These are phyloP conservation scores for Oryzias celebensis DNA, from an alignment of 2,113 vertebrate species.

Conservation along the genomic window DNA sequence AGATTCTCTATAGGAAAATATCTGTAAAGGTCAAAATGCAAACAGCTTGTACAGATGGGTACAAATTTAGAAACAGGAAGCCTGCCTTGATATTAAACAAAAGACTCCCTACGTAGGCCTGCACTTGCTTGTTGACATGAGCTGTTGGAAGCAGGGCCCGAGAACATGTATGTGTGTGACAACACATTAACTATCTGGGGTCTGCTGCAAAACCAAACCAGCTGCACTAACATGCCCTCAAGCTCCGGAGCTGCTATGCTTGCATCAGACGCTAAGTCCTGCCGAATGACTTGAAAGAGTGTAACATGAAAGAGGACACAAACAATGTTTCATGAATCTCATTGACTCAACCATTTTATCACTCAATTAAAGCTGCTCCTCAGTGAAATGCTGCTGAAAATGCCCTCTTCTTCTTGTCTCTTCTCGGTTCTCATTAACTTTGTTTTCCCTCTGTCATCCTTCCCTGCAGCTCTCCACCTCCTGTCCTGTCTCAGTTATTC, in stretches of 20 bases:
- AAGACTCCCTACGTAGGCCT: too few species aligned
- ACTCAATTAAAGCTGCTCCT: constrained; percentile 8
- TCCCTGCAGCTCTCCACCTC: constrained; percentile 3
- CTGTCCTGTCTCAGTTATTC: constrained; percentile 24
- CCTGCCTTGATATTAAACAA: too few species aligned
- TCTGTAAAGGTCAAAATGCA: too few species aligned
- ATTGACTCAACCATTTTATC: constrained; percentile 14
- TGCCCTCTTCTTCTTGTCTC: constrained; percentile 8
- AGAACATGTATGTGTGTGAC: neutral
- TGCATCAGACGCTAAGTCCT: constrained; percentile 7
- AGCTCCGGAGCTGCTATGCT: constrained; percentile 14
- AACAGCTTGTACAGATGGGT: too few species aligned
- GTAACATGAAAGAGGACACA: constrained; percentile 30
- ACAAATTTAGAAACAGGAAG: neutral
- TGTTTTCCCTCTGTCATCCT: constrained; percentile 4
- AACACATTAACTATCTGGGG: neutral
- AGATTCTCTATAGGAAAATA: too few species aligned
- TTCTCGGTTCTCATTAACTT: constrained; percentile 25
- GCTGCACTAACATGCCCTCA: constrained; percentile 22
- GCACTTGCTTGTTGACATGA: neutral
- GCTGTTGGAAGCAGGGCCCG: neutral
- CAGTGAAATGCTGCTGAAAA: constrained; percentile 13
- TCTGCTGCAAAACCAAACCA: neutral
- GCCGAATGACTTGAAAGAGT: constrained; percentile 22
- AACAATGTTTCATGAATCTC: constrained; percentile 18